Percentiles rank a stretch among this genome's conserved stretches.
These are phyloP conservation scores for Periophthalmus modestus DNA, from an alignment of 2,113 vertebrate genomes.

Conservation along the genomic window DNA sequence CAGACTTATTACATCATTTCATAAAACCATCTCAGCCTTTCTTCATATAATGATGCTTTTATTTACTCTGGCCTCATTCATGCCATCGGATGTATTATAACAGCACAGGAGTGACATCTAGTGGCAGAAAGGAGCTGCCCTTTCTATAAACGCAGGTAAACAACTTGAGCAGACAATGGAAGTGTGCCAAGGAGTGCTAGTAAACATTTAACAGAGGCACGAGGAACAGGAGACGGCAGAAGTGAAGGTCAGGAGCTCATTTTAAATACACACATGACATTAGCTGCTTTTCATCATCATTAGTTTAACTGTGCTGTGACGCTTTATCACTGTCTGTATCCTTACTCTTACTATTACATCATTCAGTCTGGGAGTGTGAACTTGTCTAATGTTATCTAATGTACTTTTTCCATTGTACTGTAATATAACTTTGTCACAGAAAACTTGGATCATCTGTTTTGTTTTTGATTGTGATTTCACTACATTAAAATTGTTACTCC, in stretches of 20 bases:
- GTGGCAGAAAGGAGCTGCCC: conserved; percentile 63
- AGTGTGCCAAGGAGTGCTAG: conserved; percentile 13
- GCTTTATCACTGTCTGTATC: conserved; percentile 4
- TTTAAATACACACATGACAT: conserved; percentile 10
- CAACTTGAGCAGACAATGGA: conserved; percentile 58
- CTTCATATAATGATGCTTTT: conserved; percentile 43
- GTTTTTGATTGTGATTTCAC: background rate
- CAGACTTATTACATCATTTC: conserved; percentile 48
- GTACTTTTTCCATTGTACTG: background rate
- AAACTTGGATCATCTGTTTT: background rate
- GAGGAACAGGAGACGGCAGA: background rate
- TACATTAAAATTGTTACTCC: background rate
- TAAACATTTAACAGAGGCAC: conserved; percentile 14
- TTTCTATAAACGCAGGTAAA: conserved; percentile 38
- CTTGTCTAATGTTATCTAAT: background rate
- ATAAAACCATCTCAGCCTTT: conserved; percentile 44
- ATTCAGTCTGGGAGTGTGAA: background rate
- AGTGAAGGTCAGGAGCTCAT: conserved; percentile 10
- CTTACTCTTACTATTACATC: conserved; percentile 8
- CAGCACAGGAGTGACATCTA: conserved; percentile 79
- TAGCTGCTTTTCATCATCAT: conserved; percentile 8
- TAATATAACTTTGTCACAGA: background rate
- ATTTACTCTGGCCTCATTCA: conserved; percentile 47
- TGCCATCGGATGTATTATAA: conserved; percentile 29
- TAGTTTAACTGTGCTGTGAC: background rate